phyloP scores from a whole-genome alignment of 2,797 vertebrate genomes.

The Pangasius larnaudii region DNA sequence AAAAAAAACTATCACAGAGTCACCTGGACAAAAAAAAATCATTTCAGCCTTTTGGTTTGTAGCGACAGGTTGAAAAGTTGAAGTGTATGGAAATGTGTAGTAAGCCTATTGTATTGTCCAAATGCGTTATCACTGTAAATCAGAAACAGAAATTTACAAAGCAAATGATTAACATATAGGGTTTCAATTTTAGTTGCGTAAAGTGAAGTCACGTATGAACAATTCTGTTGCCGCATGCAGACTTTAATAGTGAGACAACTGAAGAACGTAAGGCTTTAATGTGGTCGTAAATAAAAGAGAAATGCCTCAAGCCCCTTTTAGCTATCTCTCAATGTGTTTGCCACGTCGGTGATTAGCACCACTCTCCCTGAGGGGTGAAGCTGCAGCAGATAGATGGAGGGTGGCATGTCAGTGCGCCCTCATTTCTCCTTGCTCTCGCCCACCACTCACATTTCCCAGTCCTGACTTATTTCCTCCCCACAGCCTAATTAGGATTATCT shows the following conservation, averaged over 20 bases:
- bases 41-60: neutral
- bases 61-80: neutral
- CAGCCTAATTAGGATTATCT: conserved; percentile 70
- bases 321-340: conserved; percentile 12
- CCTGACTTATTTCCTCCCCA: conserved; percentile 62
- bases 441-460: conserved; percentile 47
- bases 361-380: conserved; percentile 29
- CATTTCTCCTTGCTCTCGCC: conserved; percentile 38
- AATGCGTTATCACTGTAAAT: neutral
- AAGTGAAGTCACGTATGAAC: neutral
- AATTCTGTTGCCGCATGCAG: neutral
- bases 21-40: too few relatives aligned
- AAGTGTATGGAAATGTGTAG: neutral
- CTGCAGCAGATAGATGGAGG: conserved; percentile 46
- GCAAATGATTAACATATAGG: neutral
- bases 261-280: conserved; percentile 28
- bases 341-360: conserved; percentile 36
- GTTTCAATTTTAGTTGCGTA: neutral
- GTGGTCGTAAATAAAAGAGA: conserved; percentile 21
- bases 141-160: neutral
- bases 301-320: conserved; percentile 29
- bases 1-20: neutral
- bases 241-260: conserved; percentile 22
- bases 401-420: conserved; percentile 42
- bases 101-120: neutral